Evolutionary conservation across 2,888 invertebrate genomes (phyloP).

Genomic region (Limnephilus lunatus): DNA sequence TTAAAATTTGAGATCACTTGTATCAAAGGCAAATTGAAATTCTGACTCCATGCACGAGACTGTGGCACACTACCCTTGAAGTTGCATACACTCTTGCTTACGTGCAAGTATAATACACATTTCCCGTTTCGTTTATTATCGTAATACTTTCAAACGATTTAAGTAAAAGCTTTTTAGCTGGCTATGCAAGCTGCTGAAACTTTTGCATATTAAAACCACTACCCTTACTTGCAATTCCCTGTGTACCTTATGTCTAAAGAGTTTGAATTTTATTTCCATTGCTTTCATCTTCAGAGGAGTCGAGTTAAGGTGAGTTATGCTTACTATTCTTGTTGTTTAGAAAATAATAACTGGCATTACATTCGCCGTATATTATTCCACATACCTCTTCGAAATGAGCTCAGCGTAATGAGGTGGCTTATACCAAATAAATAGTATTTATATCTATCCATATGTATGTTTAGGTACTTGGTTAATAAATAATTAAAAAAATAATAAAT

Average conservation of each 20-base stretch:
- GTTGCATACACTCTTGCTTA: neutral
- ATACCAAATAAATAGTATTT: no score
- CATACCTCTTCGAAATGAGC: no score
- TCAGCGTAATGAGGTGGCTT: no score
- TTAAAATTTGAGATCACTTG: neutral
- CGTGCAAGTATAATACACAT: neutral
- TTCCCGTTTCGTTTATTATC: conserved; percentile 13
- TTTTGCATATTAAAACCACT: conserved; percentile 54
- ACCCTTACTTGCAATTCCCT: conserved; percentile 29
- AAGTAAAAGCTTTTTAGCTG: conserved; percentile 59
- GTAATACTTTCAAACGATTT: conserved; percentile 56
- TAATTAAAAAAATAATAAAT: no score
- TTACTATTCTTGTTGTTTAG: neutral
- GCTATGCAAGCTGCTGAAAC: conserved; percentile 5
- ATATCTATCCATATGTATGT: no score
- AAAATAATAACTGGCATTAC: neutral
- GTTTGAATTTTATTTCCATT: conserved; percentile 52
- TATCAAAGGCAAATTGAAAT: neutral
- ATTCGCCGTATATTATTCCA: neutral
- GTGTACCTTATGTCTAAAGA: conserved; percentile 48
- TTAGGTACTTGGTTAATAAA: no score
- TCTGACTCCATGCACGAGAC: neutral
- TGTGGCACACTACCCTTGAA: neutral
- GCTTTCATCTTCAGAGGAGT: conserved; percentile 56
- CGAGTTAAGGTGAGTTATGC: conserved; percentile 59